A percentile compares a stretch with the other conserved stretches of the same genome.
Evolutionary conservation across 2,888 invertebrate genomes (phyloP).

Genomic region (Loripinus fragilis): DNA sequence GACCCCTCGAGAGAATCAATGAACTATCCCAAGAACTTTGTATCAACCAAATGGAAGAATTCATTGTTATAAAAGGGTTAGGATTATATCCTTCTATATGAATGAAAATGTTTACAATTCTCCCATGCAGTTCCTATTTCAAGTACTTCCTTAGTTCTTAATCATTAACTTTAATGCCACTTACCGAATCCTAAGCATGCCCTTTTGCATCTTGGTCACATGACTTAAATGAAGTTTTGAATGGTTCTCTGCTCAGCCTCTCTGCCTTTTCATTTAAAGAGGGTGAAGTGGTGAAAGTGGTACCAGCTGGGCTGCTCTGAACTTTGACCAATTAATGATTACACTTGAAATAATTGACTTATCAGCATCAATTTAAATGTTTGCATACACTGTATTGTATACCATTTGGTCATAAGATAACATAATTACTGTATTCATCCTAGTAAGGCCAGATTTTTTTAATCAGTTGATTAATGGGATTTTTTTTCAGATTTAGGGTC

Average conservation of each 20-base stretch:
- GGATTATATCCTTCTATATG: too few species aligned
- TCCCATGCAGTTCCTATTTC: not conserved
- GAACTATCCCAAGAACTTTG: too few species aligned
- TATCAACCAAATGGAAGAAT: too few species aligned
- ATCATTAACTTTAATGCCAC: not conserved
- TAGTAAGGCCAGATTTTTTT: too few species aligned
- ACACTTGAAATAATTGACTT: slow-evolving; percentile 15
- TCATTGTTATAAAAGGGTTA: too few species aligned
- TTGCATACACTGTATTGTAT: not conserved
- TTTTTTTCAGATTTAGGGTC: too few species aligned
- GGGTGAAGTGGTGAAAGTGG: not conserved
- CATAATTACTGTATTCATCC: too few species aligned
- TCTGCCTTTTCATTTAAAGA: not conserved
- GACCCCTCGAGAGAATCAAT: too few species aligned
- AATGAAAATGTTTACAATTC: too few species aligned
- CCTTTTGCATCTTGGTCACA: not conserved
- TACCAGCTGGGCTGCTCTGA: not conserved
- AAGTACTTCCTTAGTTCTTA: not conserved
- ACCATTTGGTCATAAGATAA: not conserved
- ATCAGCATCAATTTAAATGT: slow-evolving; percentile 6
- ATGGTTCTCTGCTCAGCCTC: not conserved
- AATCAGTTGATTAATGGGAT: too few species aligned
- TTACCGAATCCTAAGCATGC: not conserved
- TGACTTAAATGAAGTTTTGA: not conserved
- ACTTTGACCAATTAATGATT: not conserved